phyloP scores from a whole-genome alignment of 2,113 vertebrate genomes.

The Barnardius zonarius region DNA sequence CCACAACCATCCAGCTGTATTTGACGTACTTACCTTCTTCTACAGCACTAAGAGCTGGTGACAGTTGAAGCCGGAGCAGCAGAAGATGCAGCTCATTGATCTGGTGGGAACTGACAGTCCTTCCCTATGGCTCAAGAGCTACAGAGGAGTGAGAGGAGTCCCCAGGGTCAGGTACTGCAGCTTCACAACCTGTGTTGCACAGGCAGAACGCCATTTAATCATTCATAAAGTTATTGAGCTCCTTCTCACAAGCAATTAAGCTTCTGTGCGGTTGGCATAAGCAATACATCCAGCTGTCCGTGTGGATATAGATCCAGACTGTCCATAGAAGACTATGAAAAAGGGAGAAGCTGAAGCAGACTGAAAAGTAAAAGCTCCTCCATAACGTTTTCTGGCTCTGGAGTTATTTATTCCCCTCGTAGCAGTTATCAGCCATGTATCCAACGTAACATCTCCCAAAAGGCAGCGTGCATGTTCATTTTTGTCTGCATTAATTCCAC shows the following conservation, averaged over 20 bases:
- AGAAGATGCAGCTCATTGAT: background rate
- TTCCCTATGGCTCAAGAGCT: background rate
- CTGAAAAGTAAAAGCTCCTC: background rate
- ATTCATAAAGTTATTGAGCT: background rate
- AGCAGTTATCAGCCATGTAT: background rate
- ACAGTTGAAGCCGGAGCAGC: background rate
- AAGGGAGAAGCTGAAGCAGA: background rate
- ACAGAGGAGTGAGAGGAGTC: background rate
- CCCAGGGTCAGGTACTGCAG: background rate
- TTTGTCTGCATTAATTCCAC: background rate
- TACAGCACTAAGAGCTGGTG: background rate
- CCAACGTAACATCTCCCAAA: background rate
- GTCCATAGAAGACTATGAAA: background rate
- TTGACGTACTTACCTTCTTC: background rate
- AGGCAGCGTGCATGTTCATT: background rate
- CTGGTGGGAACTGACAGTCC: background rate
- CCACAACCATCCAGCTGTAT: fast-evolving
- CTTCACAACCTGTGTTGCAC: fast-evolving
- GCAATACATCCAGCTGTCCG: background rate
- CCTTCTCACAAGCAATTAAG: background rate
- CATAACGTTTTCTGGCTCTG: background rate
- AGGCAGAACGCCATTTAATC: background rate
- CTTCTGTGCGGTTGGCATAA: background rate
- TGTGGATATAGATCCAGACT: background rate
- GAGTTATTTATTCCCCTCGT: background rate